Evolutionary conservation across 1,140 invertebrate genomes (phyloP).

Genomic region (Brachionus plicatilis): DNA sequence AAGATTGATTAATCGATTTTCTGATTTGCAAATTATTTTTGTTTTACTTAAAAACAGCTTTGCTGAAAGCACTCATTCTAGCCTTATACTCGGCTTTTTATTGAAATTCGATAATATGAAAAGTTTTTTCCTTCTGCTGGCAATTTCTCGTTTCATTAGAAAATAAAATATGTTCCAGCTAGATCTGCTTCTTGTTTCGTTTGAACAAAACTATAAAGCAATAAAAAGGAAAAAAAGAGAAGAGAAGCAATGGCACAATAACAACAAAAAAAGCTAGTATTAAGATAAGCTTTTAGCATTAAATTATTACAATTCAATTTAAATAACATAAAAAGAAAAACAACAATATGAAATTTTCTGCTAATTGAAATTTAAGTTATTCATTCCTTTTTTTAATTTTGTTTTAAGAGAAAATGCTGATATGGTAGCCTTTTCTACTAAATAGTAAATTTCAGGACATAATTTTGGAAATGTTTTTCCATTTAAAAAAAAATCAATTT

Average conservation of each 20-base stretch:
- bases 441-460: no score
- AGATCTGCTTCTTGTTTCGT: neutral
- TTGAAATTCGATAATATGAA: neutral
- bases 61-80: neutral
- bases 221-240: neutral
- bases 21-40: neutral
- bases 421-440: no score
- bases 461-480: no score
- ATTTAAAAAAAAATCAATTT: no score
- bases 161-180: neutral
- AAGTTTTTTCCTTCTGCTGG: neutral
- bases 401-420: neutral
- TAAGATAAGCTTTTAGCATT: slow-evolving; percentile 26
- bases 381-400: neutral
- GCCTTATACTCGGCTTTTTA: neutral
- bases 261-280: neutral
- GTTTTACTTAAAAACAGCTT: neutral
- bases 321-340: slow-evolving; percentile 2
- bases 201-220: neutral
- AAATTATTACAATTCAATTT: neutral
- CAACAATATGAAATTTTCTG: neutral
- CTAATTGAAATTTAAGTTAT: neutral
- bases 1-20: neutral
- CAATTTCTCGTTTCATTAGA: neutral
- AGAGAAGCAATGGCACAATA: neutral